A percentile compares a stretch with the other conserved stretches of the same genome.
Evolutionary conservation across 2,888 invertebrate genomes (phyloP).

Genomic region (Drosophila neutralis): DNA sequence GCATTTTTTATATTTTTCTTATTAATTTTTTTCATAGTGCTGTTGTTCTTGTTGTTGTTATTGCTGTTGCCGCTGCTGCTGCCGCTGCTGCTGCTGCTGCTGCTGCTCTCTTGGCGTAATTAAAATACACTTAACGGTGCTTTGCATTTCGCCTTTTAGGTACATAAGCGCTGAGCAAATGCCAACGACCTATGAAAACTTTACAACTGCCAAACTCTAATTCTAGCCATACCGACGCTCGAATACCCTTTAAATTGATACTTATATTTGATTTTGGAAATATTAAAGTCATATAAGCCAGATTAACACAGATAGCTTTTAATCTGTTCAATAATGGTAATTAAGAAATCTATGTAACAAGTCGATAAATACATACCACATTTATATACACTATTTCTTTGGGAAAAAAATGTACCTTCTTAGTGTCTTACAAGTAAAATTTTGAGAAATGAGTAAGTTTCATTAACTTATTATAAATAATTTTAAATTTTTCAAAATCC

Average conservation of each 20-base stretch:
- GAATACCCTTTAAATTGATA: constrained; percentile 6
- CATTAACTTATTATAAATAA: neutral
- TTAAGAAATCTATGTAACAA: neutral
- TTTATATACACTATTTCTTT: neutral
- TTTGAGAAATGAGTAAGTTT: neutral
- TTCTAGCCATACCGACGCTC: neutral
- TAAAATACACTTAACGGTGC: constrained; percentile 69
- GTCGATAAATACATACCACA: neutral
- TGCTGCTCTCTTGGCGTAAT: constrained; percentile 46
- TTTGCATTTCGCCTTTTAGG: constrained; percentile 59
- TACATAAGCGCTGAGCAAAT: constrained; percentile 35
- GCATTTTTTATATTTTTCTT: constrained; percentile 1
- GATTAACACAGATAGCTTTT: neutral
- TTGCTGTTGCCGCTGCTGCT: constrained; percentile 15
- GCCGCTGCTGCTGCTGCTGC: constrained; percentile 14
- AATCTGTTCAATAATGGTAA: neutral
- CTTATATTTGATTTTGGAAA: neutral
- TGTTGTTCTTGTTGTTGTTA: constrained; percentile 1
- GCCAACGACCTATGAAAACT: constrained; percentile 62
- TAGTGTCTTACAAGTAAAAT: neutral
- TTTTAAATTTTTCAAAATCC: neutral
- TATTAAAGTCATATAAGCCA: neutral
- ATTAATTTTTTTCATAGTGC: constrained; percentile 48
- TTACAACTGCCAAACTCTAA: neutral
- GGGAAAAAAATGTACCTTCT: neutral